phyloP scores from a whole-genome alignment of 2,113 vertebrate species.

The Oreochromis tanganicae region DNA sequence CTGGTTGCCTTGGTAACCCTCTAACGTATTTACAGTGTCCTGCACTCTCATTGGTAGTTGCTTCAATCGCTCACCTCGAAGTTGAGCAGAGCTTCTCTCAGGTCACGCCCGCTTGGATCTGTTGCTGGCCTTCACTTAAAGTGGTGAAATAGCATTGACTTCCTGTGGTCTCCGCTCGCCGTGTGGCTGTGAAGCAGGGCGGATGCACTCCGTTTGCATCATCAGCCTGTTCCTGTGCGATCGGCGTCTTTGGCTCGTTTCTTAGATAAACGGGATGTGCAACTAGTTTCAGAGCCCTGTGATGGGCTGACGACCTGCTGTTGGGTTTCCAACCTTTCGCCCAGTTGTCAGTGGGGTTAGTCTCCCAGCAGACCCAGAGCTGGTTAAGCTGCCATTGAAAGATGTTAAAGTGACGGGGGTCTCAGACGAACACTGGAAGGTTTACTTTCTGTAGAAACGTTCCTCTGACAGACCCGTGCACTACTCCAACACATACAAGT shows the following conservation, averaged over 20 bases:
- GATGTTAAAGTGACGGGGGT: neutral
- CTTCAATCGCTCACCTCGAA: fast-evolving
- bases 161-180: neutral
- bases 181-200: fast-evolving
- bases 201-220: neutral
- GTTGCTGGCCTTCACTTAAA: neutral
- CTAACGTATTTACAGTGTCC: fast-evolving
- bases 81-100: neutral
- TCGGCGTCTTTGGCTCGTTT: neutral
- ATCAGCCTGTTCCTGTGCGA: neutral
- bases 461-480: neutral
- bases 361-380: neutral
- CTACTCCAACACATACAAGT: too few relatives aligned
- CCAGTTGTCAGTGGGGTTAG: neutral
- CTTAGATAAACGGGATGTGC: neutral
- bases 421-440: neutral
- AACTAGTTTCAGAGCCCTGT: neutral
- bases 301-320: neutral
- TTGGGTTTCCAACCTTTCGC: neutral
- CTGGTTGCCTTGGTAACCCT: neutral
- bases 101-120: neutral
- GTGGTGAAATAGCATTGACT: fast-evolving
- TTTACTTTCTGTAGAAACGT: neutral
- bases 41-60: neutral
- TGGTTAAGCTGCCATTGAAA: neutral